Percentiles rank a stretch among this genome's conserved stretches.
phyloP scores from a whole-genome alignment of 2,888 invertebrate genomes.

The Troides oblongomaculatus region DNA sequence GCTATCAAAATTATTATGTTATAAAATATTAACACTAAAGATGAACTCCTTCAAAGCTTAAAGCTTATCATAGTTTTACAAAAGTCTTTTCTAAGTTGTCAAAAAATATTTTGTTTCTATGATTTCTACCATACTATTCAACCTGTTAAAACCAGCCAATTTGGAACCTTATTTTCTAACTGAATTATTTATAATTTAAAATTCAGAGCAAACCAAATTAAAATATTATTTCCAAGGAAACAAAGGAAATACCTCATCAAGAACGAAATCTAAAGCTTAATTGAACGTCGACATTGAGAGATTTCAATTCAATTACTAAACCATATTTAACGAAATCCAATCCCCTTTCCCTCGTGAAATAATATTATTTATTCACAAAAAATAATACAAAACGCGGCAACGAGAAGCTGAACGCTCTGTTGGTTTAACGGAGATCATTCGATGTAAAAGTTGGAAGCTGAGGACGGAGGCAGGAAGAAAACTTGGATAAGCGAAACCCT shows the following conservation, averaged over 20 bases:
- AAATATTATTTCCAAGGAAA: conserved; percentile 64
- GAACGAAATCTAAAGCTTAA: conserved; percentile 74
- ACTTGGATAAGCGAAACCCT: conserved; percentile 80
- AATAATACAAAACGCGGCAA: conserved; percentile 76
- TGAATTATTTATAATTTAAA: conserved; percentile 23
- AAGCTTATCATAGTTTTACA: background rate
- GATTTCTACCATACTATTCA: background rate
- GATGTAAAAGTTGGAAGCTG: conserved; percentile 72
- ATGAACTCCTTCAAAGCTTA: too few species aligned
- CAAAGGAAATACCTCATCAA: conserved; percentile 73
- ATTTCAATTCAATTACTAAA: conserved; percentile 81
- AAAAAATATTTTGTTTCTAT: background rate
- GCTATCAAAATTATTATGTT: too few species aligned
- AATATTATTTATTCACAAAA: conserved; percentile 81
- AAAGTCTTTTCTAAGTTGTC: background rate
- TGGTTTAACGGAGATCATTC: conserved; percentile 78
- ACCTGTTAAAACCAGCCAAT: background rate
- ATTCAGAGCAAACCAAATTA: conserved; percentile 46
- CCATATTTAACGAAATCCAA: conserved; percentile 81
- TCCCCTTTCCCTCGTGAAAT: conserved; percentile 77
- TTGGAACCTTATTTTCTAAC: conserved; percentile 5
- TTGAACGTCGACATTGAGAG: conserved; percentile 80
- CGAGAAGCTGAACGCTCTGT: conserved; percentile 68
- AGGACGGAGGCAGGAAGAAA: conserved; percentile 72
- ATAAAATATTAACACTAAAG: too few species aligned